phyloP scores from a whole-genome alignment of 2,888 invertebrate genomes.

The Acleris literana region DNA sequence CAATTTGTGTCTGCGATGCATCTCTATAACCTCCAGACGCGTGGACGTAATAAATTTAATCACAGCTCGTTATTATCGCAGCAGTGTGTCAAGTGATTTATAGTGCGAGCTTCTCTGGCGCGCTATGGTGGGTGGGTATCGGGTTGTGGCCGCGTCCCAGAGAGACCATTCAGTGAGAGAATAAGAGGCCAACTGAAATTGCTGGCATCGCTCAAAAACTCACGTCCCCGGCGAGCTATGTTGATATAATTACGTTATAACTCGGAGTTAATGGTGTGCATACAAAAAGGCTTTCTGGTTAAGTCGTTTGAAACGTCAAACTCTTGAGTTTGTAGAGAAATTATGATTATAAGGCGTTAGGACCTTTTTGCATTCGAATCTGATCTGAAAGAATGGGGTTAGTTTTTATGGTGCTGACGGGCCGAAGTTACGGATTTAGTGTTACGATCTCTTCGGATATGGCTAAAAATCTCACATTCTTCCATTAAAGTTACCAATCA shows the following conservation, averaged over 20 bases:
- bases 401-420: too few species aligned
- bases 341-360: neutral
- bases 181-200: conserved; percentile 33
- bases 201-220: conserved; percentile 35
- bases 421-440: too few species aligned
- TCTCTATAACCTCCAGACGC: too few species aligned
- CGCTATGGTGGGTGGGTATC: conserved; percentile 21
- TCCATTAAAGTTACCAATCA: too few species aligned
- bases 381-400: too few species aligned
- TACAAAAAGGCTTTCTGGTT: conserved; percentile 19
- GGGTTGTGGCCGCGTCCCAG: conserved; percentile 31
- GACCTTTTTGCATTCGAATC: too few species aligned
- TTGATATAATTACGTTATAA: conserved; percentile 34
- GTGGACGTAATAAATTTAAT: too few species aligned
- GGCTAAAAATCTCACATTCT: too few species aligned
- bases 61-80: too few species aligned
- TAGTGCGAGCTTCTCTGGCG: conserved; percentile 1
- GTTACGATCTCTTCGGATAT: too few species aligned
- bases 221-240: conserved; percentile 24
- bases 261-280: conserved; percentile 28
- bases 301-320: conserved; percentile 3
- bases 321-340: neutral
- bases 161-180: conserved; percentile 34
- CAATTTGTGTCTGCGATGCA: too few species aligned
- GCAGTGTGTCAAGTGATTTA: too few species aligned